A percentile compares a stretch with the other conserved stretches of the same genome.
phyloP scores from a whole-genome alignment of 2,888 invertebrate genomes.

The Leucophenga maculata region DNA sequence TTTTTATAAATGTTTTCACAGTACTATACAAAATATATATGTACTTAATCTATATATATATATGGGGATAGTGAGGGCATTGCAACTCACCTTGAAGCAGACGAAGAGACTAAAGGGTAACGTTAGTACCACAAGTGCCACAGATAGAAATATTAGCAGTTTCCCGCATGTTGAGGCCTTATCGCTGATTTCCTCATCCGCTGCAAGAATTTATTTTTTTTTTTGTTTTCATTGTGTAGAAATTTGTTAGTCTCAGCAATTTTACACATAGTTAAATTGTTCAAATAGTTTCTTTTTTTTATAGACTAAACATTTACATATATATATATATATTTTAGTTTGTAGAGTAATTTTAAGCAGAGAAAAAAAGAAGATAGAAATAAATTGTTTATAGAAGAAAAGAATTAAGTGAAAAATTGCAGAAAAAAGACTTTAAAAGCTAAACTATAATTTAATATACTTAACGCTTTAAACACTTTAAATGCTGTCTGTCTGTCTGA shows the following conservation, averaged over 20 bases:
- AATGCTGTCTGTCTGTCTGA: no score
- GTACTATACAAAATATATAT: not conserved
- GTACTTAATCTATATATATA: no score
- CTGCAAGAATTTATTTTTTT: constrained; percentile 70
- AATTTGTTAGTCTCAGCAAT: no score
- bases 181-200: constrained; percentile 76
- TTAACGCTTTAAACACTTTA: no score
- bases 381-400: not conserved
- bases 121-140: constrained; percentile 86
- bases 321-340: not conserved
- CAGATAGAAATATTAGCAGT: constrained; percentile 86
- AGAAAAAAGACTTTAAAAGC: no score
- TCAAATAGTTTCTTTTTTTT: no score
- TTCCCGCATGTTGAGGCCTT: constrained; percentile 86
- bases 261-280: no score
- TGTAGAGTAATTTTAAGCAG: not conserved
- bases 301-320: not conserved
- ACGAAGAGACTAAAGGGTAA: constrained; percentile 94
- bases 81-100: constrained; percentile 88
- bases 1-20: not conserved
- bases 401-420: no score
- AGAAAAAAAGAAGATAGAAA: not conserved
- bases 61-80: not conserved
- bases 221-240: not conserved
- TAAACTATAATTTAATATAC: no score